phyloP scores from a whole-genome alignment of 2,113 vertebrate genomes.

The Porphyrio hochstetteri region DNA sequence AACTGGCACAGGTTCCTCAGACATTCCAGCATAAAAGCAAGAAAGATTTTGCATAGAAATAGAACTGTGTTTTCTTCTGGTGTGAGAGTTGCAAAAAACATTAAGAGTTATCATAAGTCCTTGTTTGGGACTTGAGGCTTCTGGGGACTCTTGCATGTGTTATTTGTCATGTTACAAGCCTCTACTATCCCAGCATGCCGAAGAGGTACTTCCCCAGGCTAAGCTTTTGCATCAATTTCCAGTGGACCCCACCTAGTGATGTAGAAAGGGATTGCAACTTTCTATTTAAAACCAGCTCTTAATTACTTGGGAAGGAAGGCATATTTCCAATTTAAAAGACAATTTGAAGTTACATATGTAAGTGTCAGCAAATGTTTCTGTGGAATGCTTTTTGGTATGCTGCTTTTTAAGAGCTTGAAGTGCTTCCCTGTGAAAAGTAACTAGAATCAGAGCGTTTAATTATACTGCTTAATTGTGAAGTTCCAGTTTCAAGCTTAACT shows the following conservation, averaged over 20 bases:
- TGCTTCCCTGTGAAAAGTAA: not conserved
- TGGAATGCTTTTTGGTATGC: not conserved
- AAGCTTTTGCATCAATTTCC: not conserved
- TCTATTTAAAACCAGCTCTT: not conserved
- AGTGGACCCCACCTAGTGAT: not conserved
- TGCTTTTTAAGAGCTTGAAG: not conserved
- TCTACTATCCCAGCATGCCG: not conserved
- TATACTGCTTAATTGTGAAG: not conserved
- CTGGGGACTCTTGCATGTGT: not conserved
- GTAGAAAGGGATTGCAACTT: not conserved
- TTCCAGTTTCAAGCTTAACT: not conserved
- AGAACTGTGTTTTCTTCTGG: not conserved
- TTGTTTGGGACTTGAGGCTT: not conserved
- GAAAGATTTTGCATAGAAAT: not conserved
- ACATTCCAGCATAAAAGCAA: not conserved
- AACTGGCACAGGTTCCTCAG: not conserved
- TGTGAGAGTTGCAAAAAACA: not conserved
- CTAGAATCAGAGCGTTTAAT: not conserved
- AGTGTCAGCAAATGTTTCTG: not conserved
- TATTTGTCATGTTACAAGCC: not conserved
- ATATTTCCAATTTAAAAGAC: not conserved
- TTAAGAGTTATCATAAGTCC: not conserved
- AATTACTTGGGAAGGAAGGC: not conserved
- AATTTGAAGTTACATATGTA: not conserved
- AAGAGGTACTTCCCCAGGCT: not conserved